Percentiles rank a stretch among this genome's conserved stretches.
These are phyloP conservation scores for Rhagonycha fulva DNA, from an alignment of 2,888 invertebrate genomes.

Conservation along the genomic window DNA sequence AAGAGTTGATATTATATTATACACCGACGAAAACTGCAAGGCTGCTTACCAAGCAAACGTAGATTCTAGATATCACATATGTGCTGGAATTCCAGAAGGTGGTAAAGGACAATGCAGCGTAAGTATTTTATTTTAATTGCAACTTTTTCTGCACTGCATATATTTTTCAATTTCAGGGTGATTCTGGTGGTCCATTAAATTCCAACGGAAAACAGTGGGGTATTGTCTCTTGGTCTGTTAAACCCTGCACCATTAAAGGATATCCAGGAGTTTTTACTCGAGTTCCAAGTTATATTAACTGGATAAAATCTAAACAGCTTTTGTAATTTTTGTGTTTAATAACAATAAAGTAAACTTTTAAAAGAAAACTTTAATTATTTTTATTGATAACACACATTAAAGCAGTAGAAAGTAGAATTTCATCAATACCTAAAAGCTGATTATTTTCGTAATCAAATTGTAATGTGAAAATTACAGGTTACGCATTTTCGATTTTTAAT, in stretches of 20 bases:
- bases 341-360: too few species aligned
- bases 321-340: background rate
- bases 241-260: conserved; percentile 53
- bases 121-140: conserved; percentile 17
- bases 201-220: conserved; percentile 50
- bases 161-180: conserved; percentile 6
- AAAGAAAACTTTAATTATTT: too few species aligned
- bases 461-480: too few species aligned
- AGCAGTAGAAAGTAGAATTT: too few species aligned
- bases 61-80: conserved; percentile 37
- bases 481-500: too few species aligned
- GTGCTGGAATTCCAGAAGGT: conserved; percentile 51
- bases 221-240: conserved; percentile 55
- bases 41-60: background rate
- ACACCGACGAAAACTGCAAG: conserved; percentile 39
- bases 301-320: conserved; percentile 37
- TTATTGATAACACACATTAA: too few species aligned
- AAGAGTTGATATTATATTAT: conserved; percentile 49
- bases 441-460: too few species aligned
- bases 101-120: conserved; percentile 45
- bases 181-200: conserved; percentile 54
- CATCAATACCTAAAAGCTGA: too few species aligned
- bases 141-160: too few species aligned
- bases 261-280: conserved; percentile 56
- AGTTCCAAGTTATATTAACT: conserved; percentile 46